Evolutionary conservation across 1,140 invertebrate species (phyloP).

Genomic region (Caerostris darwini): DNA sequence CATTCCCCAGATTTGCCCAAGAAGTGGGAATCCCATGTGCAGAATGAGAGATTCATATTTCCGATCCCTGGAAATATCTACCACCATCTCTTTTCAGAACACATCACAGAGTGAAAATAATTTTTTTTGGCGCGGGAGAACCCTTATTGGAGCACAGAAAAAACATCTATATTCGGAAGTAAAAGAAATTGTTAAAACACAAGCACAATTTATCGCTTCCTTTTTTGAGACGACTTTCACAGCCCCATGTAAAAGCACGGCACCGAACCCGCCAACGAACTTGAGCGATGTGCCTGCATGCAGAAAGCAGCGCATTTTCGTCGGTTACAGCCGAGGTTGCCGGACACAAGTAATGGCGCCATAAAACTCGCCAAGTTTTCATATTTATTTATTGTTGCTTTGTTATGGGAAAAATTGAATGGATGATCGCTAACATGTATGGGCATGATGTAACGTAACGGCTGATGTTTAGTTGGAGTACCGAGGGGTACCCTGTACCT

Average conservation of each 20-base stretch:
- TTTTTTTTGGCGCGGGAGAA: slow-evolving; percentile 23
- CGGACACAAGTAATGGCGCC: background rate
- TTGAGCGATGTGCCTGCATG: slow-evolving; percentile 17
- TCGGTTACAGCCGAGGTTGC: slow-evolving; percentile 23
- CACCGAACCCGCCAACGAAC: slow-evolving; percentile 4
- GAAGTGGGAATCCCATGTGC: slow-evolving; percentile 8
- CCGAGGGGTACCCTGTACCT: background rate
- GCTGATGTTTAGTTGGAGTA: too few species aligned
- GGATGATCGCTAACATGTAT: background rate
- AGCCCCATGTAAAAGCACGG: background rate
- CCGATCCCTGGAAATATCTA: background rate
- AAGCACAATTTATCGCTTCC: background rate
- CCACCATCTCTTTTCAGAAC: background rate
- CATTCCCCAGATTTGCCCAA: background rate
- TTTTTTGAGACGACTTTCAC: background rate
- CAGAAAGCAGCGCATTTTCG: background rate
- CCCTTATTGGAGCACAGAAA: background rate
- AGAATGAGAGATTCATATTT: background rate
- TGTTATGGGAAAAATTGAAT: background rate
- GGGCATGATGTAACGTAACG: background rate
- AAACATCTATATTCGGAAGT: slow-evolving; percentile 35
- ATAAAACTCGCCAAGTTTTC: slow-evolving; percentile 30
- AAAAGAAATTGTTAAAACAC: background rate
- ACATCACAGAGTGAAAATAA: background rate
- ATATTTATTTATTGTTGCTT: background rate